These are phyloP conservation scores for rat (Rattus norvegicus) DNA, from an alignment of 2,113 vertebrate genomes.

Conservation along the genomic window GRCr8 NC_086038.1:7131501-7132000, in stretches of 20 bases:
- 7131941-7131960: not conserved
- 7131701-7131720: not conserved
- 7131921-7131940: not conserved
- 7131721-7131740: not conserved
- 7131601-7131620: not conserved
- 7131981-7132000: slow-evolving; percentile 23
- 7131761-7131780: not conserved
- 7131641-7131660: not conserved
- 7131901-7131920: not conserved
- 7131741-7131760: not conserved
- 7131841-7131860: not conserved
- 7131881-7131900: not conserved
- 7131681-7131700: not conserved
- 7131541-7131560: not conserved
- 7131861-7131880: not conserved
- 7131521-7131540: not conserved
- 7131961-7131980: not conserved
- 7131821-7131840: not conserved
- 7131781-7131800: not conserved
- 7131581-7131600: not conserved
- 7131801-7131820: not conserved
- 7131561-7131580: not conserved
- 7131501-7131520: not conserved
- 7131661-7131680: too few species aligned
- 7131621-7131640: not conserved